phyloP scores from a whole-genome alignment of 2,888 invertebrate genomes.

The Drosophila siamana region DNA sequence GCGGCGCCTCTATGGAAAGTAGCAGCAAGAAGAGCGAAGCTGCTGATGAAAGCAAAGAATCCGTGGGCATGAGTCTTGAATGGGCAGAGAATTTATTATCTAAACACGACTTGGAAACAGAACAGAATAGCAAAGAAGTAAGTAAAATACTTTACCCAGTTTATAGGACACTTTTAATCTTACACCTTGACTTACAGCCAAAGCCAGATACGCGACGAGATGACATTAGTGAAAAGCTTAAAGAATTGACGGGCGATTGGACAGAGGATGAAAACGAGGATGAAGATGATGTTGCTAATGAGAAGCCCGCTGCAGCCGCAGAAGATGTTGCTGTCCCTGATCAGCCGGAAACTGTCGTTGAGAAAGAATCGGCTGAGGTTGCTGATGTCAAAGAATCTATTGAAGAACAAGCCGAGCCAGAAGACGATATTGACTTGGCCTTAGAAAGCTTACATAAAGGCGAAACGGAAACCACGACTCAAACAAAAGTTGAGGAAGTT shows the following conservation, averaged over 20 bases:
- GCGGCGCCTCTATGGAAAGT: conserved; percentile 55
- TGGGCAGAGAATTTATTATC: conserved; percentile 84
- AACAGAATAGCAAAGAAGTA: conserved; percentile 71
- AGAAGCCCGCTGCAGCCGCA: conserved; percentile 43
- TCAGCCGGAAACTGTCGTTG: conserved; percentile 65
- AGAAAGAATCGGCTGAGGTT: conserved; percentile 23
- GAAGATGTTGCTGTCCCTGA: conserved; percentile 48
- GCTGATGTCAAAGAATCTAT: conserved; percentile 13
- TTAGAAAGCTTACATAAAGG: conserved; percentile 77
- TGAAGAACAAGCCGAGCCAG: conserved; percentile 52
- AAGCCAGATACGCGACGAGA: conserved; percentile 73
- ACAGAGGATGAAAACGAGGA: conserved; percentile 84
- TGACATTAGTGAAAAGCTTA: conserved; percentile 83
- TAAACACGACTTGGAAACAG: conserved; percentile 78
- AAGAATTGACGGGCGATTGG: conserved; percentile 85
- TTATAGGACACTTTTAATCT: background rate
- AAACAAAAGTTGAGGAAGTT: conserved; percentile 12
- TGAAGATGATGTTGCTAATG: conserved; percentile 55
- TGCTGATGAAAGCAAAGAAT: conserved; percentile 82
- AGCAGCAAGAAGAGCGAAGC: conserved; percentile 53
- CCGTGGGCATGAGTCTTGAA: conserved; percentile 79
- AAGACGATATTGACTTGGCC: conserved; percentile 80
- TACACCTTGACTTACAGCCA: conserved; percentile 39
- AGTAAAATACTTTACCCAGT: background rate
- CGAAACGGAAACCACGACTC: conserved; percentile 38